phyloP scores from a whole-genome alignment of 2,113 vertebrate genomes.

The Equus przewalskii region DNA sequence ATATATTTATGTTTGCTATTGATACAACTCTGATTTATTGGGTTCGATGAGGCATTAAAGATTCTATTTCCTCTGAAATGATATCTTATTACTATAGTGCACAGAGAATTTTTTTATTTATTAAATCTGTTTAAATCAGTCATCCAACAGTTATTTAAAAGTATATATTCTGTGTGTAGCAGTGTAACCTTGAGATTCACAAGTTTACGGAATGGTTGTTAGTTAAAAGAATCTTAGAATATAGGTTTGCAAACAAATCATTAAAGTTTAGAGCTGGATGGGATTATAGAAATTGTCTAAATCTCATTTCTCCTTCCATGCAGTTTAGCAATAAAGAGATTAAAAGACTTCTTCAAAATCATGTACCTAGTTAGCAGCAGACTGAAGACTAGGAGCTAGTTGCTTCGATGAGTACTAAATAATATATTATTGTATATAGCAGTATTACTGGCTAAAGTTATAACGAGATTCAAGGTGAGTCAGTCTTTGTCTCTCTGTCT shows the following conservation, averaged over 20 bases:
- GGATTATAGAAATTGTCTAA: slow-evolving; percentile 13
- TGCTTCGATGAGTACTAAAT: background rate
- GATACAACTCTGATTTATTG: background rate
- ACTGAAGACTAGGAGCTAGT: background rate
- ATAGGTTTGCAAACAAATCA: slow-evolving; percentile 35
- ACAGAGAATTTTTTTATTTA: slow-evolving; percentile 2
- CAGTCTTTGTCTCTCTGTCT: background rate
- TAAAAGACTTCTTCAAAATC: slow-evolving; percentile 27
- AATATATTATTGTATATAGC: background rate
- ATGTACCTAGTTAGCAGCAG: background rate
- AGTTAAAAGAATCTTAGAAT: background rate
- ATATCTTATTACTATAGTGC: background rate
- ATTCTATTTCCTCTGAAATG: slow-evolving; percentile 12
- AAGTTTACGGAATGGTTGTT: slow-evolving; percentile 10
- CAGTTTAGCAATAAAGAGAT: background rate
- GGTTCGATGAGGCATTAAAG: slow-evolving; percentile 22
- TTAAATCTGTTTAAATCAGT: slow-evolving; percentile 40
- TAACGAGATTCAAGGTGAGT: background rate
- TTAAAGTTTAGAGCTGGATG: slow-evolving; percentile 26
- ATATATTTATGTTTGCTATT: slow-evolving; percentile 30
- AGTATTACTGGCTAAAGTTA: background rate
- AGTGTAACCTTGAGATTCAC: background rate
- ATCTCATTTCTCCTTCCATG: slow-evolving; percentile 9
- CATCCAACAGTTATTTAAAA: slow-evolving; percentile 6
- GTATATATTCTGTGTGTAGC: background rate